Evolutionary conservation across 2,888 invertebrate genomes (phyloP).

Genomic region (Tipula confusa): DNA sequence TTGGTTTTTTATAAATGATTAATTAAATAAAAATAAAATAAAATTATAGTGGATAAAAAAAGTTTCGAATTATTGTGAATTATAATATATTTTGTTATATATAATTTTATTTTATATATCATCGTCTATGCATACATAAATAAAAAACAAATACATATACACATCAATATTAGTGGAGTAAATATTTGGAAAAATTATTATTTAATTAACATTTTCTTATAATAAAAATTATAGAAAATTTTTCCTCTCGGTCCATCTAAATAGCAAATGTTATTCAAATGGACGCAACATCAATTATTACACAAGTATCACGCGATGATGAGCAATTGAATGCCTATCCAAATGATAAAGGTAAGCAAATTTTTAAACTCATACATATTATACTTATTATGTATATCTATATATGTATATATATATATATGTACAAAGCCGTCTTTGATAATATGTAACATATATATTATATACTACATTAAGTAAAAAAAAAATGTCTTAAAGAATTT

Average conservation of each 20-base stretch:
- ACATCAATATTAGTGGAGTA: neutral
- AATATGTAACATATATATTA: too few relatives aligned
- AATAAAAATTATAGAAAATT: neutral
- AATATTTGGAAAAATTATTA: neutral
- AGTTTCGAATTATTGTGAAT: neutral
- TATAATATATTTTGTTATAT: neutral
- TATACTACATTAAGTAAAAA: neutral
- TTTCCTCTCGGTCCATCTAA: constrained; percentile 35
- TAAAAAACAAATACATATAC: neutral
- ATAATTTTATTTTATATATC: neutral
- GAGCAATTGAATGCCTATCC: constrained; percentile 89
- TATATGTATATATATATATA: too few relatives aligned
- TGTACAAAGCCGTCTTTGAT: too few relatives aligned
- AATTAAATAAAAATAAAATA: neutral
- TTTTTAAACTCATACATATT: neutral
- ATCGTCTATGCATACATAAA: neutral
- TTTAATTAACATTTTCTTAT: neutral
- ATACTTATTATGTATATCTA: too few relatives aligned
- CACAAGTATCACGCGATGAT: constrained; percentile 97
- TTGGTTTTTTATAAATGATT: neutral
- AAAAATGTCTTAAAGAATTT: neutral
- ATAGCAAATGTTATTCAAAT: constrained; percentile 62
- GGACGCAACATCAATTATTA: constrained; percentile 99
- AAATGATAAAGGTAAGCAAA: constrained; percentile 80
- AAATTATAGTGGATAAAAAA: neutral